Conservation (phyloP, 2,888 invertebrate species). For the Tachystola acroxantha region DNA sequence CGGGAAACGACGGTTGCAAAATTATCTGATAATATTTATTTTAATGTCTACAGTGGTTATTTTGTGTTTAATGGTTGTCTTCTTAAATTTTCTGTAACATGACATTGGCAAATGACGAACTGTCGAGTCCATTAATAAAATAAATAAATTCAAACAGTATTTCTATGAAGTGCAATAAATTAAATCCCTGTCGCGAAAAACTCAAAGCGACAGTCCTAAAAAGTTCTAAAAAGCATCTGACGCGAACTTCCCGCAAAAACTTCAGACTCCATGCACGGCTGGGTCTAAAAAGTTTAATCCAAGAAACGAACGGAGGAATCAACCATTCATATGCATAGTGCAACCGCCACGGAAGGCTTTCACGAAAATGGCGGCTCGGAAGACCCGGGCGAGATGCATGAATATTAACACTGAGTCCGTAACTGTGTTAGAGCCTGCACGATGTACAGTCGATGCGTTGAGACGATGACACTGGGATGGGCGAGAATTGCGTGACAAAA, state of each 20-base stretch:
- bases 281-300: constrained; percentile 45
- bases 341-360: constrained; percentile 53
- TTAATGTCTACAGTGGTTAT: too few species aligned
- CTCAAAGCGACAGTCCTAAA: too few species aligned
- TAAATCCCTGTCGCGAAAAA: too few species aligned
- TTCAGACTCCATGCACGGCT: not conserved
- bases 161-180: too few species aligned
- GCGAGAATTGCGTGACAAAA: not conserved
- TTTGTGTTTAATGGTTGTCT: too few species aligned
- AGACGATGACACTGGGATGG: not conserved
- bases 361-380: constrained; percentile 66
- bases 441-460: not conserved
- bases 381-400: constrained; percentile 70
- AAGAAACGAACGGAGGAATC: constrained; percentile 65
- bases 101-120: too few species aligned
- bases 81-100: too few species aligned
- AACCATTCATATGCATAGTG: constrained; percentile 74
- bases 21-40: too few species aligned
- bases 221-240: not conserved
- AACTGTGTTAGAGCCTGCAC: constrained; percentile 59
- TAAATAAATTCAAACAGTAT: too few species aligned
- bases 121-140: too few species aligned
- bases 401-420: constrained; percentile 72
- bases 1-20: too few species aligned
- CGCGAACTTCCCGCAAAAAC: not conserved